phyloP scores from a whole-genome alignment of 2,113 vertebrate species.

The Sapayoa aenigma region DNA sequence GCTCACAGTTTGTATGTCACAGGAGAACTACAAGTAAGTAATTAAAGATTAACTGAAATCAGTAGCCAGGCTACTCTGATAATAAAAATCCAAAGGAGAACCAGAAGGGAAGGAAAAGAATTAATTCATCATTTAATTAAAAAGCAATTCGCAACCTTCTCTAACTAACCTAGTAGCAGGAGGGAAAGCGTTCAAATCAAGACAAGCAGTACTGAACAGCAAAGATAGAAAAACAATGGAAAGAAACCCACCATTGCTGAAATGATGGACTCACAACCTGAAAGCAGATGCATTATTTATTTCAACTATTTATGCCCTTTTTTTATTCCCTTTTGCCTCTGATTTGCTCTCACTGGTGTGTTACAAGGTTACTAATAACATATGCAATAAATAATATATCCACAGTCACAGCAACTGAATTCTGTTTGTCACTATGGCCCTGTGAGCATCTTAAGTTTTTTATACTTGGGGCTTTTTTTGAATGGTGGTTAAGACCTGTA shows the following conservation, averaged over 20 bases:
- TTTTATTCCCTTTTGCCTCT: slow-evolving; percentile 5
- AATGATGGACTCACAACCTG: background rate
- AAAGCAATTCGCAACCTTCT: background rate
- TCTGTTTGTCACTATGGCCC: background rate
- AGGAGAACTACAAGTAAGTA: background rate
- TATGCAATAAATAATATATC: slow-evolving; percentile 32
- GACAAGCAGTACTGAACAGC: background rate
- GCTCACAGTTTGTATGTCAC: background rate
- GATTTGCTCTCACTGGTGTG: background rate
- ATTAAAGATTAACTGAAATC: background rate
- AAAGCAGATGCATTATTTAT: slow-evolving; percentile 47
- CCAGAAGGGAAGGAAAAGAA: background rate
- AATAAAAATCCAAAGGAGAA: background rate
- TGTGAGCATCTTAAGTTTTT: background rate
- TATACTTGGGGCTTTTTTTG: background rate
- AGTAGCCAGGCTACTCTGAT: background rate
- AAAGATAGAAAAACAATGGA: background rate
- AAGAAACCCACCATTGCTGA: background rate
- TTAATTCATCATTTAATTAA: background rate
- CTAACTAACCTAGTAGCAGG: background rate
- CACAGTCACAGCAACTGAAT: background rate
- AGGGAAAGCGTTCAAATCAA: background rate
- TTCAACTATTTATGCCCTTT: slow-evolving; percentile 33
- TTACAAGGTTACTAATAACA: slow-evolving; percentile 29
- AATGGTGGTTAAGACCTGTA: background rate